These are phyloP conservation scores for Tetraodon nigroviridis DNA, from an alignment of 2,113 vertebrate species.

Conservation along the genomic window DNA sequence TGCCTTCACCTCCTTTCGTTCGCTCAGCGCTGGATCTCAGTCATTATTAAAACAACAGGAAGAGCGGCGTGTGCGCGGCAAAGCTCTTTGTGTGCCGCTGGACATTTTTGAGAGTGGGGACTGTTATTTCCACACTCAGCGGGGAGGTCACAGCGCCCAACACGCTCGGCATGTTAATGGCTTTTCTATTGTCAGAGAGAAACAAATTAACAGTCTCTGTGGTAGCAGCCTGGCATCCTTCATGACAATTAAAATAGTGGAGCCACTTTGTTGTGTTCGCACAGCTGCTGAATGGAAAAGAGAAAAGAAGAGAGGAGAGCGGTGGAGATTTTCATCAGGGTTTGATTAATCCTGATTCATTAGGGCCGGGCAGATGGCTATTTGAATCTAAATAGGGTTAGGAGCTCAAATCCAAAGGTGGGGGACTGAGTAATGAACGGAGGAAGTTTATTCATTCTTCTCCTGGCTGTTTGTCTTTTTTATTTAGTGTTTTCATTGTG, in stretches of 20 bases:
- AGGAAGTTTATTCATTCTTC: not conserved
- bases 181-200: slow-evolving; percentile 17
- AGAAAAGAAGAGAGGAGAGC: not conserved
- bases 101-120: slow-evolving; percentile 23
- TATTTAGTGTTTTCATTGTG: not conserved
- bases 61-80: slow-evolving; percentile 3
- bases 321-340: slow-evolving; percentile 1
- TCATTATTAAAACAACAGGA: not conserved
- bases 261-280: slow-evolving; percentile 11
- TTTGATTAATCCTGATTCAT: slow-evolving; percentile 26
- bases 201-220: slow-evolving; percentile 32
- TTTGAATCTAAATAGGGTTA: slow-evolving; percentile 22
- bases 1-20: not conserved
- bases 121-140: slow-evolving; percentile 39
- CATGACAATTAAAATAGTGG: slow-evolving; percentile 21
- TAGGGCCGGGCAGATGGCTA: slow-evolving; percentile 3
- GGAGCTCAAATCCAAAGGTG: not conserved
- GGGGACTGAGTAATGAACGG: not conserved
- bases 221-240: slow-evolving; percentile 8
- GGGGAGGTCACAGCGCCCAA: slow-evolving; percentile 29
- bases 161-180: slow-evolving; percentile 38
- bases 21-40: too few species aligned
- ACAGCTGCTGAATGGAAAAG: slow-evolving; percentile 11
- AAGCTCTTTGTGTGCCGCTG: slow-evolving; percentile 13
- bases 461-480: not conserved